Evolutionary conservation across 2,797 vertebrate genomes (phyloP).

Genomic region (Antennarius maculatus): DNA sequence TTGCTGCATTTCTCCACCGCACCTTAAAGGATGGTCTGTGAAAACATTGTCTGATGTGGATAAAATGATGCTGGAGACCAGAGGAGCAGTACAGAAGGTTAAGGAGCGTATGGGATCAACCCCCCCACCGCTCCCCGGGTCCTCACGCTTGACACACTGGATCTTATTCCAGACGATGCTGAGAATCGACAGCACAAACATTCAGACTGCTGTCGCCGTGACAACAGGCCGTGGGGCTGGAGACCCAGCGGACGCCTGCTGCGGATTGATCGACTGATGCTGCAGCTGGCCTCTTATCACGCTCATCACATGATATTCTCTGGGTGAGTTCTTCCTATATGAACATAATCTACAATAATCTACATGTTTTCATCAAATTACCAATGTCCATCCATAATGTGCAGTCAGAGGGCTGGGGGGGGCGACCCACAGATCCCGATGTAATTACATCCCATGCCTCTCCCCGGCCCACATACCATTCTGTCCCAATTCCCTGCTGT

Average conservation of each 20-base stretch:
- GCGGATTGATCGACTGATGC: constrained; percentile 1
- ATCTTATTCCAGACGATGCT: neutral
- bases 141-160: neutral
- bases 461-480: constrained; percentile 66
- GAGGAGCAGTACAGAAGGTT: too few species aligned
- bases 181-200: neutral
- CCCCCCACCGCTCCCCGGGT: too few species aligned
- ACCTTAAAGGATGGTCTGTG: too few species aligned
- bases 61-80: too few species aligned
- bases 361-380: constrained; percentile 54
- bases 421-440: constrained; percentile 55
- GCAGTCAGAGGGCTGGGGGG: constrained; percentile 41
- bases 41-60: too few species aligned
- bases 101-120: too few species aligned
- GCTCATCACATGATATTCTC: constrained; percentile 23
- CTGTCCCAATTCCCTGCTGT: constrained; percentile 75
- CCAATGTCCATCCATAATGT: constrained; percentile 37
- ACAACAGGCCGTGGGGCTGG: neutral
- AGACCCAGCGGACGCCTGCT: neutral
- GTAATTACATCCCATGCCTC: constrained; percentile 68
- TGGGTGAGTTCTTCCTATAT: constrained; percentile 32
- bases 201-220: neutral
- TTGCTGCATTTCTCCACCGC: too few species aligned
- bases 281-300: constrained; percentile 26
- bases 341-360: constrained; percentile 56